Conservation (phyloP, 2,888 invertebrate genomes). For the Osedax fenrisi region DNA sequence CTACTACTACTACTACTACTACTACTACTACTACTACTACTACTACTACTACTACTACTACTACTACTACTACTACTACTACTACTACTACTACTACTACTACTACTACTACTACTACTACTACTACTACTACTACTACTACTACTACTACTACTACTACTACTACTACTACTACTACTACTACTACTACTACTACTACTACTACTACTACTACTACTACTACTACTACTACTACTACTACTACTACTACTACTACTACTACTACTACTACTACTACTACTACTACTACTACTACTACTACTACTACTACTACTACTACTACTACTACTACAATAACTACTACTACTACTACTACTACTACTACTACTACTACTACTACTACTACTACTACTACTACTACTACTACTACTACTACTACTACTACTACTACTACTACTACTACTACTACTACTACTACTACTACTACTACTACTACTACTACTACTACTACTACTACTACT, state of each 20-base stretch:
- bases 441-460: neutral
- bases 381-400: neutral
- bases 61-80: too few relatives aligned
- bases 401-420: neutral
- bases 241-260: neutral
- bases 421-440: neutral
- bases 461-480: neutral
- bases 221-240: too few relatives aligned
- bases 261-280: neutral
- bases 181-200: too few relatives aligned
- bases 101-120: too few relatives aligned
- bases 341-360: neutral
- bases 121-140: too few relatives aligned
- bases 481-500: neutral
- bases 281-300: neutral
- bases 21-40: too few relatives aligned
- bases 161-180: too few relatives aligned
- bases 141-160: too few relatives aligned
- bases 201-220: too few relatives aligned
- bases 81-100: too few relatives aligned
- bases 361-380: neutral
- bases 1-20: too few relatives aligned
- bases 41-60: too few relatives aligned
- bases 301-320: neutral
- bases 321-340: neutral